Conservation (phyloP, 2,888 invertebrate genomes). For the Andrena bicolor region DNA sequence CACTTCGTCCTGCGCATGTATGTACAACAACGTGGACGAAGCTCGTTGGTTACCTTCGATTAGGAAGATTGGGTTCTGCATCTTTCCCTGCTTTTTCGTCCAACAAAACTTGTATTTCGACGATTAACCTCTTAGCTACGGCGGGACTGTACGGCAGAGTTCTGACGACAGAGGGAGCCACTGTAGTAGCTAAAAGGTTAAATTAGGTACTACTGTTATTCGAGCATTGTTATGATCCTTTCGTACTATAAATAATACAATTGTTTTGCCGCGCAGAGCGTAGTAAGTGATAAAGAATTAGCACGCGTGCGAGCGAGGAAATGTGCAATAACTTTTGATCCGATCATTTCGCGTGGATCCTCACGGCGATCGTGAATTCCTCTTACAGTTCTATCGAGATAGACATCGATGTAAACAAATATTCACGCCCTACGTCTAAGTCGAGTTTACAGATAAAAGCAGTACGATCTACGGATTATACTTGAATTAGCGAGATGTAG, state of each 20-base stretch:
- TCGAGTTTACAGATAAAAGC: conserved; percentile 57
- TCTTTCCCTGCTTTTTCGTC: not conserved
- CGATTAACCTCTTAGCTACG: not conserved
- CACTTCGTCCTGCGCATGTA: not conserved
- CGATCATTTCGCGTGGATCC: conserved; percentile 17
- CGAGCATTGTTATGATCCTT: conserved; percentile 24
- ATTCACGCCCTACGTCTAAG: conserved; percentile 44
- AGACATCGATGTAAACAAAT: conserved; percentile 40
- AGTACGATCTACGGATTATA: conserved; percentile 26
- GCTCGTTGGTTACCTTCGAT: conserved; percentile 2
- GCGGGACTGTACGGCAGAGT: too few relatives aligned
- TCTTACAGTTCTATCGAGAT: conserved; percentile 22
- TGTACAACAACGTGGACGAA: not conserved
- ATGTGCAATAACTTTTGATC: conserved; percentile 46
- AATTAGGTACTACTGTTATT: conserved; percentile 26
- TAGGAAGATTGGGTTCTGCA: not conserved
- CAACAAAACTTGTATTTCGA: not conserved
- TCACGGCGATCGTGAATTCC: conserved; percentile 51
- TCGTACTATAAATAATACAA: conserved; percentile 8
- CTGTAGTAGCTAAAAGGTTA: too few relatives aligned
- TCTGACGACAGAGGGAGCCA: too few relatives aligned
- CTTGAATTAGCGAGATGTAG: not conserved
- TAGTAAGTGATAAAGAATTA: not conserved
- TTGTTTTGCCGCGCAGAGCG: not conserved
- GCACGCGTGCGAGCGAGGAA: not conserved